Conservation (phyloP, 92 coral and sea anemone species). For the Virgularia gustaviana region DNA sequence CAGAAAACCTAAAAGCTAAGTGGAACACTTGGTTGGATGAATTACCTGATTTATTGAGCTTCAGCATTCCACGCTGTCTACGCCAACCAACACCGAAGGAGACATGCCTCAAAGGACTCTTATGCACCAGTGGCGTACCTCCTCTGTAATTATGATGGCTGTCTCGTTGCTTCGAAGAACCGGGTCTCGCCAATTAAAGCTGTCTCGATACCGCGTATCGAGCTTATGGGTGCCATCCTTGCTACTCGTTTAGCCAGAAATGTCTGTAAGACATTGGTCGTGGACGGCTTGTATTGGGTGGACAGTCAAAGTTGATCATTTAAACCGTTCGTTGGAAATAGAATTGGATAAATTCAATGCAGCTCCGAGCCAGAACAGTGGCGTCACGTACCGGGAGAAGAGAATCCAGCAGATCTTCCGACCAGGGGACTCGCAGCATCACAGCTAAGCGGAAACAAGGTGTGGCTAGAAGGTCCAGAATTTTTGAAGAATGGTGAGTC, state of each 20-base stretch:
- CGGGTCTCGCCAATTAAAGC: conserved; percentile 46
- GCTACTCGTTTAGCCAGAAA: conserved; percentile 20
- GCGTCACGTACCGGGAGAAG: conserved; percentile 32
- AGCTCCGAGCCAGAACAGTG: conserved; percentile 35
- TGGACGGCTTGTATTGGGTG: conserved; percentile 52
- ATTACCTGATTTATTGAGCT: not conserved
- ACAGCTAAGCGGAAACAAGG: conserved; percentile 13
- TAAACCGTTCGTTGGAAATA: conserved; percentile 41
- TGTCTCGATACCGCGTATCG: conserved; percentile 10
- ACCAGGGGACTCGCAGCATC: conserved; percentile 40
- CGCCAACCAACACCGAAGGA: conserved; percentile 7
- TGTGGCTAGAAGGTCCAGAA: conserved; percentile 45
- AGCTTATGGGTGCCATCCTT: conserved; percentile 54
- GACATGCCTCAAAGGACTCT: conserved; percentile 46
- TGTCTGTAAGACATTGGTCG: conserved; percentile 22
- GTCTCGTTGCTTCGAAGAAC: conserved; percentile 41
- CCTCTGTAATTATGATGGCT: conserved; percentile 19
- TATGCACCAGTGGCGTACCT: conserved; percentile 19
- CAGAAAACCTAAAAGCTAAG: conserved; percentile 11
- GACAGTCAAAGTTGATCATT: conserved; percentile 36
- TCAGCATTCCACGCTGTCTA: conserved; percentile 23
- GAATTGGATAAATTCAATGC: conserved; percentile 45
- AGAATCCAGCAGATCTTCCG: conserved; percentile 39
- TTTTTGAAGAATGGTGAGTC: conserved; percentile 33
- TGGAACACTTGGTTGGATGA: conserved; percentile 27